Base-by-base conservation (phyloP, 2,888 invertebrate genomes). In the Ormyrus pomaceus region DNA sequence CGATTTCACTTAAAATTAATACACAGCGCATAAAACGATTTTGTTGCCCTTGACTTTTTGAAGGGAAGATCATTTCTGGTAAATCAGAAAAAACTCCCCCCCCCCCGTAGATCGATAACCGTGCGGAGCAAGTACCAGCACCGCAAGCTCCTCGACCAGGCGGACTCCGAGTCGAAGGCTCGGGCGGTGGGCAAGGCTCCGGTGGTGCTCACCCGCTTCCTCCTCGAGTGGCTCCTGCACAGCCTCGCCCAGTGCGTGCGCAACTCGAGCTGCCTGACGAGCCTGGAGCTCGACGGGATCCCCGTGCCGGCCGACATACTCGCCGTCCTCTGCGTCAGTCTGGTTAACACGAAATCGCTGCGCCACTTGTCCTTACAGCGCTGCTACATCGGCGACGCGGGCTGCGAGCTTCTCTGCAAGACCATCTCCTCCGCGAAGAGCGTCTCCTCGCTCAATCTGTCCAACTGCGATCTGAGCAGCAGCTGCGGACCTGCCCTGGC, bases 361-460 rank as follows among this genome's bases (percentile, higher is more conserved):
- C 94, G 94, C 86, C 93, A 94, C 82, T 86, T 96, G 62, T 95
- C 94, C 70, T 92, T 96, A 78, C 93, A 93, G 69, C 93, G 94
- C 11, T 95, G 95, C 83, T 91, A 93, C 82, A 93, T 96, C 80
- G 94, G 94, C 0, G 96, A 96, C 88, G 92, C 92, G 34, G 95
- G 95, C 5, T 96, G 96, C 86, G 92, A 94, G 81, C 91, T 94
- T 5, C 89, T 96, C 10, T 96, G 95, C 87, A 93, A 93, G 78
- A 93, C 94, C 0, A 92, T 96, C 66, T 93, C 94, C 64, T 93
- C 93, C 84, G 91, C 94, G 58, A 94, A 94, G 1, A 94, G 94
- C 85, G 92, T 96, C 8, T 93, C 94, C 77, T 93, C 93, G 1
- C 88, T 96, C 50, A 95, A 96, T 86, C 89, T 96, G 2, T 93